Percentiles rank a stretch among this genome's conserved stretches.
Evolutionary conservation across 2,797 vertebrate genomes (phyloP).

Genomic region (Helicolenus hilgendorfi): DNA sequence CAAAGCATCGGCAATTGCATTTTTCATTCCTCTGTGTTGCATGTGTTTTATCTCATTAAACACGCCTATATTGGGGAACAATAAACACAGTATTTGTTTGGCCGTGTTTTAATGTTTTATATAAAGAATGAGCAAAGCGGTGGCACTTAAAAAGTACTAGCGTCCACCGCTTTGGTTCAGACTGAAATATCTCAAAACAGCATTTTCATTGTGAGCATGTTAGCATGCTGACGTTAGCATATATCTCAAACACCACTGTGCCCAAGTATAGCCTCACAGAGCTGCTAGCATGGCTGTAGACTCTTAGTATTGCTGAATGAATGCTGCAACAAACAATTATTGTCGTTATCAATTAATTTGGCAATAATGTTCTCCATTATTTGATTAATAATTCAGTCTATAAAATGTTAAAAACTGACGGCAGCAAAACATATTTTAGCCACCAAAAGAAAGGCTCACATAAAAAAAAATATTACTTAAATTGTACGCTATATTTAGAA

Average conservation of each 20-base stretch:
- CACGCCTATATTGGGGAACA: not conserved
- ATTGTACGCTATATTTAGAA: not conserved
- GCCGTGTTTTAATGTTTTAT: not conserved
- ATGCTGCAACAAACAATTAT: not conserved
- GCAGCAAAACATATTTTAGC: no score
- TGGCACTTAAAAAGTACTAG: not conserved
- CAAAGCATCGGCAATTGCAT: not conserved
- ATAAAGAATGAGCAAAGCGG: not conserved
- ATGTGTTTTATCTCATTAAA: not conserved
- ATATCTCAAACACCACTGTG: not conserved
- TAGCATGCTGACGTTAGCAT: not conserved
- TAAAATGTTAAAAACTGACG: not conserved
- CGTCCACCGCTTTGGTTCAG: not conserved
- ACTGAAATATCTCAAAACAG: not conserved
- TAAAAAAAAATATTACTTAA: not conserved
- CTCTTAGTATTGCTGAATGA: not conserved
- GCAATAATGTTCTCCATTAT: not conserved
- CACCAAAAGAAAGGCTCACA: not conserved
- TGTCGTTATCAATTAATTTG: not conserved
- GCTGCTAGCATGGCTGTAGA: not conserved
- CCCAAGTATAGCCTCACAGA: not conserved
- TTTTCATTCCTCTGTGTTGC: not conserved
- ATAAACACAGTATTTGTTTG: not conserved
- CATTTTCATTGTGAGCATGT: not conserved
- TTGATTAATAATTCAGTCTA: not conserved